Percentiles rank a stretch among this genome's conserved stretches.
Evolutionary conservation across 2,888 invertebrate species (phyloP).

Genomic region (Dynastes tityus): DNA sequence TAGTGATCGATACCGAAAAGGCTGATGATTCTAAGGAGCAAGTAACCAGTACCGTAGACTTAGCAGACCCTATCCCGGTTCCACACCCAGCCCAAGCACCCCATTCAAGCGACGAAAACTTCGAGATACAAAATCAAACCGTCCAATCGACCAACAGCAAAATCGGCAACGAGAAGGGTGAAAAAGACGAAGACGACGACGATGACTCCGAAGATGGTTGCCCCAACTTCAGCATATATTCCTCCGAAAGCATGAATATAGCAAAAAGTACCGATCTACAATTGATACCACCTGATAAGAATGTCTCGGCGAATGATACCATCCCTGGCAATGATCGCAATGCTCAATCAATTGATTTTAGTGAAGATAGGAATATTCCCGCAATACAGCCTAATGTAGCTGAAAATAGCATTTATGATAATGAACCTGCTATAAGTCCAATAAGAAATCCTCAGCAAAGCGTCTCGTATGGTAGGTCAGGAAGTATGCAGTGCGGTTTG

Average conservation of each 20-base stretch:
- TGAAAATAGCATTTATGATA: slow-evolving; percentile 13
- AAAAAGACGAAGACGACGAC: slow-evolving; percentile 70
- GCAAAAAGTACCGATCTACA: slow-evolving; percentile 73
- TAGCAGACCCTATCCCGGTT: slow-evolving; percentile 24
- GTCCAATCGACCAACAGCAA: slow-evolving; percentile 61
- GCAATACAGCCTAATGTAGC: slow-evolving; percentile 19
- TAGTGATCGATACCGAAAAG: slow-evolving; percentile 73
- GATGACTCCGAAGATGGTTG: slow-evolving; percentile 80
- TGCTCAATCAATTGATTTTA: slow-evolving; percentile 45
- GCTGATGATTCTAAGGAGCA: slow-evolving; percentile 59
- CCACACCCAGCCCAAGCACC: slow-evolving; percentile 48
- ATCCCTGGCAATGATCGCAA: slow-evolving; percentile 45
- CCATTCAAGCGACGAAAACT: slow-evolving; percentile 49
- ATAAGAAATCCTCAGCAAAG: neutral
- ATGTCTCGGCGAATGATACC: neutral
- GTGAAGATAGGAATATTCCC: slow-evolving; percentile 26
- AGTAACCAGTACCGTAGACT: slow-evolving; percentile 55
- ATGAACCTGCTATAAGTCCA: neutral
- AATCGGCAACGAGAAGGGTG: slow-evolving; percentile 72
- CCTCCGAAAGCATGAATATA: slow-evolving; percentile 84
- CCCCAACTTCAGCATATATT: slow-evolving; percentile 90
- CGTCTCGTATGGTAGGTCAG: slow-evolving; percentile 29
- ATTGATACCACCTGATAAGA: slow-evolving; percentile 17
- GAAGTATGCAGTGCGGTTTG: slow-evolving; percentile 54
- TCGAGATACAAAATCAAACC: slow-evolving; percentile 63